These are phyloP conservation scores for Drosophila rufa DNA, from an alignment of 1,140 invertebrate genomes.

Conservation along the genomic window DNA sequence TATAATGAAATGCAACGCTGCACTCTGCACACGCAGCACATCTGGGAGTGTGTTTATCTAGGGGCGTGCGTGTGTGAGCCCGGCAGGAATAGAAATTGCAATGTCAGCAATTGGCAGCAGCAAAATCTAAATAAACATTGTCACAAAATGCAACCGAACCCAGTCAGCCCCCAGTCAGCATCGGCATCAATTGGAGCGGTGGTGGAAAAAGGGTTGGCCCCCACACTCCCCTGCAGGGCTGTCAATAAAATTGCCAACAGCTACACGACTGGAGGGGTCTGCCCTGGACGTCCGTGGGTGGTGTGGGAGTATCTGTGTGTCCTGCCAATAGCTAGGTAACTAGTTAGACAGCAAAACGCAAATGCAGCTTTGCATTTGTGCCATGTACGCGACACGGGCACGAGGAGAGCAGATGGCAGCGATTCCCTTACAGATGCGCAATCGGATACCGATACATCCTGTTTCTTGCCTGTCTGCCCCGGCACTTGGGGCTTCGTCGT, in stretches of 20 bases:
- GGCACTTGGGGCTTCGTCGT: slow-evolving; percentile 68
- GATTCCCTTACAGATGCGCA: slow-evolving; percentile 59
- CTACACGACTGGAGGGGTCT: slow-evolving; percentile 26
- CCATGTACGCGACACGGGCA: slow-evolving; percentile 46
- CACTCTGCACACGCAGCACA: slow-evolving; percentile 73
- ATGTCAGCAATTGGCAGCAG: slow-evolving; percentile 83
- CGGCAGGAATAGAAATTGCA: slow-evolving; percentile 81
- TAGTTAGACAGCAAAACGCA: slow-evolving; percentile 68
- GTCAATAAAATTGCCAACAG: slow-evolving; percentile 82
- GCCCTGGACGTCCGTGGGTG: slow-evolving; percentile 7
- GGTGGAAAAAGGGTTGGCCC: slow-evolving; percentile 48
- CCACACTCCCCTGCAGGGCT: slow-evolving; percentile 45
- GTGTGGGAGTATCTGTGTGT: slow-evolving; percentile 40
- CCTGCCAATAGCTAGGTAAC: slow-evolving; percentile 74
- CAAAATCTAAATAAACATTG: slow-evolving; percentile 84
- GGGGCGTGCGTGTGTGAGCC: slow-evolving; percentile 44
- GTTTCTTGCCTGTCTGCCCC: slow-evolving; percentile 44
- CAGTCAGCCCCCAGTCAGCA: slow-evolving; percentile 18
- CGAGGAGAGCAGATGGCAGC: slow-evolving; percentile 40
- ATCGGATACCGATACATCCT: slow-evolving; percentile 32
- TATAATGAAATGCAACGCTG: slow-evolving; percentile 77
- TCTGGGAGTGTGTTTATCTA: slow-evolving; percentile 40
- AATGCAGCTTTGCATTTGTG: slow-evolving; percentile 71
- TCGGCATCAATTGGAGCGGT: slow-evolving; percentile 16
- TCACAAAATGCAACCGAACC: slow-evolving; percentile 79